phyloP scores from a whole-genome alignment of 2,888 invertebrate species.

The Lottia gigantea region DNA sequence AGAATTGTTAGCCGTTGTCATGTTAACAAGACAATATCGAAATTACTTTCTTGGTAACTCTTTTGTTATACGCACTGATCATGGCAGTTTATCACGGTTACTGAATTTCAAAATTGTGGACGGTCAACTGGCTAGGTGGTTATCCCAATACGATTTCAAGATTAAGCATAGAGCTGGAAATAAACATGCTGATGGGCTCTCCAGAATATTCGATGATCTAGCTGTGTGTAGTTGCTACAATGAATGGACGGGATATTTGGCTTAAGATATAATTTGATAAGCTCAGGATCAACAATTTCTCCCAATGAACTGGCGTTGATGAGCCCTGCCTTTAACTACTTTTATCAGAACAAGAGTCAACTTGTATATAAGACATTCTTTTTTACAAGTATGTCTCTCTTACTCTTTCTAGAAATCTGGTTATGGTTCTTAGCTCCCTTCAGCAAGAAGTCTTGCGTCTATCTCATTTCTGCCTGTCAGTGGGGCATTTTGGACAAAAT shows the following conservation, averaged over 20 bases:
- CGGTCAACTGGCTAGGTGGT: slow-evolving; percentile 31
- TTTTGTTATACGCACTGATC: slow-evolving; percentile 33
- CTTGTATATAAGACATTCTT: no score
- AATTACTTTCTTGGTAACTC: slow-evolving; percentile 30
- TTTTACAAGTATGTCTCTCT: no score
- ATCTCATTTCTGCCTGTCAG: slow-evolving; percentile 10
- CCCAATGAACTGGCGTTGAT: background rate
- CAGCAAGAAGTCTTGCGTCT: slow-evolving; percentile 7
- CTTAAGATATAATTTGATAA: no score
- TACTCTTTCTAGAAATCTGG: no score
- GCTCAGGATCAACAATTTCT: no score
- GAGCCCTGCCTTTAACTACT: no score
- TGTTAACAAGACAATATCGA: slow-evolving; percentile 30
- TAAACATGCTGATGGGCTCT: slow-evolving; percentile 4
- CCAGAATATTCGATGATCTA: background rate
- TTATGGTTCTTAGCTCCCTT: slow-evolving; percentile 14
- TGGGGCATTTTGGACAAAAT: slow-evolving; percentile 15
- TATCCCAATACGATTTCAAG: slow-evolving; percentile 5
- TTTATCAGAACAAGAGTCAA: no score
- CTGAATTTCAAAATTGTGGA: slow-evolving; percentile 30
- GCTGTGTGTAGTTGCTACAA: slow-evolving; percentile 8
- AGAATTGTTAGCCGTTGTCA: slow-evolving; percentile 30
- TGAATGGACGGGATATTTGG: no score
- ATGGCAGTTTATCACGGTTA: slow-evolving; percentile 30
- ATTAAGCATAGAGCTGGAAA: slow-evolving; percentile 1